Conservation (phyloP, 2,797 vertebrate species). For the Oreochromis grahami region DNA sequence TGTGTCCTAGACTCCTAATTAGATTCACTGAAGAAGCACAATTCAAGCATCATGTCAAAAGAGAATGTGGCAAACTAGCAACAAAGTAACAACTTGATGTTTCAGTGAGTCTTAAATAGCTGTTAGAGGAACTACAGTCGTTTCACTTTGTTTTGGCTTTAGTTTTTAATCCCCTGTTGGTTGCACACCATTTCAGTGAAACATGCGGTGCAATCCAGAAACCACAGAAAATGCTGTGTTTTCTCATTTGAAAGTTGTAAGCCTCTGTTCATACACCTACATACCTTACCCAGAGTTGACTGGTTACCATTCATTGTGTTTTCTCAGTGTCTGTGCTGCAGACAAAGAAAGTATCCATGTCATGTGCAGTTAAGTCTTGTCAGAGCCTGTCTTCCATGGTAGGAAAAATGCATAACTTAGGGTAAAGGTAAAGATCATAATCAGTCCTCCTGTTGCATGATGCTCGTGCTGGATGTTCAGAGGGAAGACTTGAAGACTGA, state of each 20-base stretch:
- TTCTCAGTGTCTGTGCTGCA: not conserved
- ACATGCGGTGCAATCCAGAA: not conserved
- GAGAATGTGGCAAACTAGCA: not conserved
- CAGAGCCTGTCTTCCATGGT: not conserved
- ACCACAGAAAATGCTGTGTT: not conserved
- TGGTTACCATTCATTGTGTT: accelerated
- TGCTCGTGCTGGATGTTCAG: not conserved
- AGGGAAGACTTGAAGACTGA: not conserved
- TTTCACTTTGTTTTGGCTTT: not conserved
- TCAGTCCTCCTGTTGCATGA: not conserved
- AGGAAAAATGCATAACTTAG: not conserved
- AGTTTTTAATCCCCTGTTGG: not conserved
- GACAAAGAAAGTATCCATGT: not conserved
- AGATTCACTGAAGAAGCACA: not conserved
- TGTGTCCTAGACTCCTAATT: not conserved
- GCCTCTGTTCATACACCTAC: not conserved
- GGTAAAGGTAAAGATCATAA: not conserved
- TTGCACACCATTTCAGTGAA: accelerated
- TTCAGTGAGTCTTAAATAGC: not conserved
- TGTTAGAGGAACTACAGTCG: not conserved
- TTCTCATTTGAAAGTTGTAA: not conserved
- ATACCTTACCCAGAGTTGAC: not conserved
- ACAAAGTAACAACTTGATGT: not conserved
- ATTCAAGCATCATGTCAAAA: not conserved
- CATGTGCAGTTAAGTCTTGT: not conserved